phyloP scores from a whole-genome alignment of 1,140 invertebrate species.

The Drosophila chauvacae region DNA sequence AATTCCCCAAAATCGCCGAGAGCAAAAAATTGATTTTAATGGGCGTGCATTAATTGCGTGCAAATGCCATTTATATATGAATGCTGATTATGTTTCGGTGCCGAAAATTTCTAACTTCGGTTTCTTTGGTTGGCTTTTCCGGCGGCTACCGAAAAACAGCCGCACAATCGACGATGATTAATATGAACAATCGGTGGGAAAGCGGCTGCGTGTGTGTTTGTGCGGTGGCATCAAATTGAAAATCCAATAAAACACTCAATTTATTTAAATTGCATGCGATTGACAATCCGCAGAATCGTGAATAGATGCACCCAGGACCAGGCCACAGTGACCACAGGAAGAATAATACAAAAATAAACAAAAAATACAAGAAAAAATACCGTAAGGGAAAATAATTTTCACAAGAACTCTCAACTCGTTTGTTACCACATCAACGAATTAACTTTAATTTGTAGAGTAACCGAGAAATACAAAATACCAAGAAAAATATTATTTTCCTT shows the following conservation, averaged over 20 bases:
- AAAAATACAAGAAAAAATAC: not conserved
- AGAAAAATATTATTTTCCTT: too few relatives aligned
- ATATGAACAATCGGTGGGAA: conserved; percentile 19
- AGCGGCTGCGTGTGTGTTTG: not conserved
- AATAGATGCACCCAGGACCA: conserved; percentile 34
- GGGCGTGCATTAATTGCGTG: conserved; percentile 61
- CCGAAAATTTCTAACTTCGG: conserved; percentile 28
- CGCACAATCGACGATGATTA: conserved; percentile 44
- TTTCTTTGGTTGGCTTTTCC: conserved; percentile 15
- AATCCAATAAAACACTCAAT: conserved; percentile 83
- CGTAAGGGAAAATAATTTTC: not conserved
- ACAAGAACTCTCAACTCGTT: not conserved
- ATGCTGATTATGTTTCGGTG: conserved; percentile 26
- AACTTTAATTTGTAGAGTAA: too few relatives aligned
- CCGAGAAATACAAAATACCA: too few relatives aligned
- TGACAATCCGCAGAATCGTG: conserved; percentile 64
- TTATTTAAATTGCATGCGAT: conserved; percentile 83
- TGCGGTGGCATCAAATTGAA: conserved; percentile 68
- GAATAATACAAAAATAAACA: not conserved
- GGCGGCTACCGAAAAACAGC: conserved; percentile 18
- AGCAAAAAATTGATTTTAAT: conserved; percentile 64
- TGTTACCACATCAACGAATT: not conserved
- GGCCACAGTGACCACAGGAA: not conserved
- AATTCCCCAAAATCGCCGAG: not conserved
- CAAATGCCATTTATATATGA: conserved; percentile 7